Conservation (phyloP, 2,888 invertebrate species). For the Parnassius apollo region DNA sequence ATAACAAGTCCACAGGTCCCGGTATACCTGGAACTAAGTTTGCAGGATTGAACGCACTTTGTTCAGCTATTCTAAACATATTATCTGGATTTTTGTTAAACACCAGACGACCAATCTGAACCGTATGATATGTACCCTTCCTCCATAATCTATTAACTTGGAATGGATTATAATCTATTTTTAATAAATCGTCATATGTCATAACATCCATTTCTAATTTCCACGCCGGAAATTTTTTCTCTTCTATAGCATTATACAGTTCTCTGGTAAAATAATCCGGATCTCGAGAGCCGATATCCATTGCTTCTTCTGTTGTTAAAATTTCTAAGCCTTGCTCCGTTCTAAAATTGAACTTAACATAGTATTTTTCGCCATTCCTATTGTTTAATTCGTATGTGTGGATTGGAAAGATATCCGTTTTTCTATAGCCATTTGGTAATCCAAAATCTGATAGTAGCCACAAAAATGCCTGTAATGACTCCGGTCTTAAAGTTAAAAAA, state of each 20-base stretch:
- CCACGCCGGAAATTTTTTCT: slow-evolving; percentile 73
- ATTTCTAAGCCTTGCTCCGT: slow-evolving; percentile 91
- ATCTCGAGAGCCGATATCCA: slow-evolving; percentile 83
- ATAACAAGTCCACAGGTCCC: slow-evolving; percentile 54
- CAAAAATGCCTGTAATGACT: slow-evolving; percentile 86
- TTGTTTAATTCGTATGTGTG: slow-evolving; percentile 93
- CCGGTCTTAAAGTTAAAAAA: slow-evolving; percentile 89
- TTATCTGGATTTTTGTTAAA: slow-evolving; percentile 53
- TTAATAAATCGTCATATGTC: slow-evolving; percentile 44
- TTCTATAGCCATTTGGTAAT: slow-evolving; percentile 91
- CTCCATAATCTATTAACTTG: slow-evolving; percentile 55
- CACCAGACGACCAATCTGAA: slow-evolving; percentile 50
- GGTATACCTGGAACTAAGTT: slow-evolving; percentile 65
- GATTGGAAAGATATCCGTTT: slow-evolving; percentile 93
- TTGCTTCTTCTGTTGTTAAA: slow-evolving; percentile 82
- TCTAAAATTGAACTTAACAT: slow-evolving; percentile 92
- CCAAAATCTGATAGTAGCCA: slow-evolving; percentile 91
- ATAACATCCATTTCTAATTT: slow-evolving; percentile 60
- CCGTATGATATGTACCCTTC: slow-evolving; percentile 57
- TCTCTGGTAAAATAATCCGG: slow-evolving; percentile 93
- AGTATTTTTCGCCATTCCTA: slow-evolving; percentile 82
- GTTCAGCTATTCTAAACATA: slow-evolving; percentile 49
- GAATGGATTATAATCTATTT: slow-evolving; percentile 56
- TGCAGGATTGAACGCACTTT: slow-evolving; percentile 51
- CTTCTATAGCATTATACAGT: slow-evolving; percentile 91